Evolutionary conservation across 2,888 invertebrate genomes (phyloP), one percentile per base, ranked within the genome.

Genomic region (Brachyptera putata): DNA sequence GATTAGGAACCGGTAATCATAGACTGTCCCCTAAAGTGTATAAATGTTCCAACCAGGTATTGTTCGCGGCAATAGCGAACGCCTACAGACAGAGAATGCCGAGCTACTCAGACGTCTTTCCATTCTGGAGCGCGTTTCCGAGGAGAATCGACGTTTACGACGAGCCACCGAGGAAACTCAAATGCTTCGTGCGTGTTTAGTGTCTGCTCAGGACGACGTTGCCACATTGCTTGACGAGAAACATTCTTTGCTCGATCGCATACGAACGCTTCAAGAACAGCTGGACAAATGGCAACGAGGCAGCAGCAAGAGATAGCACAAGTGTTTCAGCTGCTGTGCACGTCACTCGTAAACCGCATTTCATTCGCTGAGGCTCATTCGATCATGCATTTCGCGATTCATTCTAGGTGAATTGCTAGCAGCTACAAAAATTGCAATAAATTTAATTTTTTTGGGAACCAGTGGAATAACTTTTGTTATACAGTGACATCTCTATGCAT

Each of bases 141-240:
- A 85, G 65, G 83, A 80, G 65, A 84, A 84, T 70, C 70, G 73
- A 7, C 70, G 72, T 55, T 64, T 77, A 21, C 66, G 21, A 70
- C 69, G 61, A 37, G 58, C 58, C 24, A 48, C 62, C 11, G 62
- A 64, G 18, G 64, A 64, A 36, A 58, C 61, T 25, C 58, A 71
- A 70, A 63, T 66, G 63, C 21, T 69, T 63, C 43, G 63, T n/a
- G 57, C 79, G 5, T 80, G 79, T 68, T 72, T 86, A 57, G 80
- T 79, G 64, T 81, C 85, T 0, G 88, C 90, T 1, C 89, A 90
- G 72, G 88, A 89, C 67, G 86, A 90, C 63, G 85, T 89, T 0
- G 81, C 82, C 5, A 78, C 79, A 56, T 74, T 91, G 64, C 70
- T 90, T 22, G 84, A 85, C 25, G 91, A 91, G 69, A 91, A 91